Conservation (phyloP, 2,888 invertebrate genomes). For the Carabus problematicus region DNA sequence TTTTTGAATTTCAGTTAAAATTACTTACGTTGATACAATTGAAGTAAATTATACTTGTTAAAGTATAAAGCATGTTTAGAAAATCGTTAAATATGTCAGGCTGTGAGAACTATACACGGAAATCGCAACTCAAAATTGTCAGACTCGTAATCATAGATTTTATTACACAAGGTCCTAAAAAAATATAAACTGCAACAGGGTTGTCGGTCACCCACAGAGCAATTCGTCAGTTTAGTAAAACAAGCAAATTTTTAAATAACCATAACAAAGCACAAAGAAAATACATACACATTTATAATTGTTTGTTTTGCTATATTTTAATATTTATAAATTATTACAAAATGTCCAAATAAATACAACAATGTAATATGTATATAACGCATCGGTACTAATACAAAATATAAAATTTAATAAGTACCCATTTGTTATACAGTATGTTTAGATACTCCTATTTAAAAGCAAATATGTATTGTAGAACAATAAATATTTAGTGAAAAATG, state of each 20-base stretch:
- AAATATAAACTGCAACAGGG: constrained; percentile 34
- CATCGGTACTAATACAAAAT: not conserved
- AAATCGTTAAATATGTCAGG: not conserved
- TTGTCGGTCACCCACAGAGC: constrained; percentile 37
- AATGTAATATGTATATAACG: constrained; percentile 5
- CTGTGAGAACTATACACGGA: constrained; percentile 4
- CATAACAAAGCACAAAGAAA: constrained; percentile 35
- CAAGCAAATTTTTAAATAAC: constrained; percentile 12
- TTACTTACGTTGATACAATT: too few species aligned
- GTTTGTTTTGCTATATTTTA: constrained; percentile 31
- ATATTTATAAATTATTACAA: constrained; percentile 34
- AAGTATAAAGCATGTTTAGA: not conserved
- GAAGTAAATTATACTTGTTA: not conserved
- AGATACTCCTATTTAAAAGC: too few species aligned
- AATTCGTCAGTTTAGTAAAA: constrained; percentile 37
- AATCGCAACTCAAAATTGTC: not conserved
- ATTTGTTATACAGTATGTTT: too few species aligned
- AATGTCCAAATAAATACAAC: constrained; percentile 10
- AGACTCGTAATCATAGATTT: constrained; percentile 14
- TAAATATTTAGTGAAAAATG: too few species aligned
- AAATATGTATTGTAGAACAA: too few species aligned
- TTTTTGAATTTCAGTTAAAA: too few species aligned
- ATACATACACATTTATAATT: constrained; percentile 28
- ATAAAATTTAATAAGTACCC: not conserved
- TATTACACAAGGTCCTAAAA: constrained; percentile 39